These are phyloP conservation scores for Philhelius pedissequus DNA, from an alignment of 2,888 invertebrate species.

Conservation along the genomic window DNA sequence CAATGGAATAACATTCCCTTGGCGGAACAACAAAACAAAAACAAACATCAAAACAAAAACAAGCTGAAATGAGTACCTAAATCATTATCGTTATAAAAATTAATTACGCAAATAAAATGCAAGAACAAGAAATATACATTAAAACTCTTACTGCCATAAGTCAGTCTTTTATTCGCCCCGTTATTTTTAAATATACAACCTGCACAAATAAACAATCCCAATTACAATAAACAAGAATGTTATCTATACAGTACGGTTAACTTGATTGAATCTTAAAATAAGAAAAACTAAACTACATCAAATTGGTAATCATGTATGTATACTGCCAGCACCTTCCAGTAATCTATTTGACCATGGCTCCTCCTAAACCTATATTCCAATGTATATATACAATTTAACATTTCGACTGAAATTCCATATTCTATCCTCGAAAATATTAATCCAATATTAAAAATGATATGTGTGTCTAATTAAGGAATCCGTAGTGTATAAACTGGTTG, in stretches of 20 bases:
- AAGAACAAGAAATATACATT: neutral
- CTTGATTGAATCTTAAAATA: too few species aligned
- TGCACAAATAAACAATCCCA: constrained; percentile 33
- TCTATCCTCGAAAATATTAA: too few species aligned
- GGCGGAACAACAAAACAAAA: neutral
- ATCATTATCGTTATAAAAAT: neutral
- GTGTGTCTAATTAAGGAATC: neutral
- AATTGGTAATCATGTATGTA: too few species aligned
- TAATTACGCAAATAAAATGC: neutral
- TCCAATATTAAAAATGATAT: too few species aligned
- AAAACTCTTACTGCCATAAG: constrained; percentile 18
- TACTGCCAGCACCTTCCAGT: too few species aligned
- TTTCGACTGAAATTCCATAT: too few species aligned
- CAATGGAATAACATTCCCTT: too few species aligned
- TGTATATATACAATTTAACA: too few species aligned
- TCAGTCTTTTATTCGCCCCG: constrained; percentile 14
- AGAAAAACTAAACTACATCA: too few species aligned
- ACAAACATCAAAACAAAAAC: neutral
- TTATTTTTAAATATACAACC: constrained; percentile 47
- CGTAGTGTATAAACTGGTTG: neutral
- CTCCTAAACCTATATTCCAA: too few species aligned
- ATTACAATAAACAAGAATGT: constrained; percentile 49
- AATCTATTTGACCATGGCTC: too few species aligned
- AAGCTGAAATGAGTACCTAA: neutral
- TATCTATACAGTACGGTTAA: neutral